phyloP scores from a whole-genome alignment of 2,888 invertebrate genomes.

The Latheticus oryzae region DNA sequence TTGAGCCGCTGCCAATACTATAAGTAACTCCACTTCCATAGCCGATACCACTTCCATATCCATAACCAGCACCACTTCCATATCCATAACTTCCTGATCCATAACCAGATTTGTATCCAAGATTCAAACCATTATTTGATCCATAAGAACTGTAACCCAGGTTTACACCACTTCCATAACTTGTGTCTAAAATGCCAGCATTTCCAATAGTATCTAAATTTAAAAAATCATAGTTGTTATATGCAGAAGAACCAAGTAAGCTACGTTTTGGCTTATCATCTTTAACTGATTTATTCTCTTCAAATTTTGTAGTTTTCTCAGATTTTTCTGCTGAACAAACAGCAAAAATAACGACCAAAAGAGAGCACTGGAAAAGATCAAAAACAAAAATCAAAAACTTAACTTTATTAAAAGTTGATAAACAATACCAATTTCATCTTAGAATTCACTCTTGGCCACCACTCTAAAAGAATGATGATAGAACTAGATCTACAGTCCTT shows the following conservation, averaged over 20 bases:
- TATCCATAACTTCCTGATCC: slow-evolving; percentile 10
- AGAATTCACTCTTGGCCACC: too few species aligned
- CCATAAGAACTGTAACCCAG: slow-evolving; percentile 1
- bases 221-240: slow-evolving; percentile 25
- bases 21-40: background rate
- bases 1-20: slow-evolving; percentile 8
- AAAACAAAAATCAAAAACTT: too few species aligned
- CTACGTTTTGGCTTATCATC: slow-evolving; percentile 23
- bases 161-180: slow-evolving; percentile 1
- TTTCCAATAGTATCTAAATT: slow-evolving; percentile 1
- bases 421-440: too few species aligned
- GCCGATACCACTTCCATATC: slow-evolving; percentile 7
- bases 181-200: background rate
- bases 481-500: slow-evolving; percentile 1
- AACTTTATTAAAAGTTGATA: background rate
- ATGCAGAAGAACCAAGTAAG: background rate
- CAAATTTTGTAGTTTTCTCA: slow-evolving; percentile 1
- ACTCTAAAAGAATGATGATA: too few species aligned
- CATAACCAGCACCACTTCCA: background rate
- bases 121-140: background rate
- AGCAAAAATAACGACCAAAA: slow-evolving; percentile 2
- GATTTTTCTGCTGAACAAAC: slow-evolving; percentile 6
- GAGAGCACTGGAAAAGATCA: too few species aligned
- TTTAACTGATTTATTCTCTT: slow-evolving; percentile 2
- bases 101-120: slow-evolving; percentile 1